Conservation (phyloP, 2,113 vertebrate species). For the Rhynchomys soricoides region DNA sequence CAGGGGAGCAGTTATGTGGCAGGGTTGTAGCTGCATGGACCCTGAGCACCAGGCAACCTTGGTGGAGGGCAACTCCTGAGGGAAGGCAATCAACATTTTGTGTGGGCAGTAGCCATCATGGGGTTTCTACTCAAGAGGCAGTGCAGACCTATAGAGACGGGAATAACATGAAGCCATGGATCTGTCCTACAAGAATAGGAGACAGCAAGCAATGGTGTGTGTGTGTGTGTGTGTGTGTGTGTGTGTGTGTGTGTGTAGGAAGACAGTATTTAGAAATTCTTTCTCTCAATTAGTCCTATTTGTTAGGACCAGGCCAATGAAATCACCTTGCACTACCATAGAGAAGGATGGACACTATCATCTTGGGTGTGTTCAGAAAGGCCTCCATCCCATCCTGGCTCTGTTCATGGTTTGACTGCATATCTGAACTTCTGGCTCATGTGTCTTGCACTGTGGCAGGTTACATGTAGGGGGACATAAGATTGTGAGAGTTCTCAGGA, state of each 20-base stretch:
- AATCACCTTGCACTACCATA: rapidly evolving
- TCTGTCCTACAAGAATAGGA: no score
- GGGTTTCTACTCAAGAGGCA: no score
- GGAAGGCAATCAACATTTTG: background rate
- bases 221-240: no score
- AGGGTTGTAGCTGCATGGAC: no score
- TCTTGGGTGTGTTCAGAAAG: rapidly evolving
- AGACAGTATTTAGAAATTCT: background rate
- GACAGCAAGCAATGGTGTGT: rapidly evolving
- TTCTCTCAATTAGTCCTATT: background rate
- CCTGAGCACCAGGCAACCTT: no score
- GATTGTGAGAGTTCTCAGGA: background rate
- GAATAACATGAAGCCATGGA: background rate
- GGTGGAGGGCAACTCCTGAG: background rate
- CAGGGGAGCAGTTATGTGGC: rapidly evolving
- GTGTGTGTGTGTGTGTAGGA: no score
- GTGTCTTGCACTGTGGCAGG: background rate
- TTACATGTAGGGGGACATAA: rapidly evolving
- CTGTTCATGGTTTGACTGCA: rapidly evolving
- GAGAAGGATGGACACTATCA: rapidly evolving
- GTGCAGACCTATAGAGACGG: no score
- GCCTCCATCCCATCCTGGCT: no score
- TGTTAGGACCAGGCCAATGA: background rate
- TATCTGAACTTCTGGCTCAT: background rate
- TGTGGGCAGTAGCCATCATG: background rate